A percentile compares a stretch with the other conserved stretches of the same genome.
These are phyloP conservation scores for Lasiurus cinereus DNA, from an alignment of 2,113 vertebrate species.

Conservation along the genomic window DNA sequence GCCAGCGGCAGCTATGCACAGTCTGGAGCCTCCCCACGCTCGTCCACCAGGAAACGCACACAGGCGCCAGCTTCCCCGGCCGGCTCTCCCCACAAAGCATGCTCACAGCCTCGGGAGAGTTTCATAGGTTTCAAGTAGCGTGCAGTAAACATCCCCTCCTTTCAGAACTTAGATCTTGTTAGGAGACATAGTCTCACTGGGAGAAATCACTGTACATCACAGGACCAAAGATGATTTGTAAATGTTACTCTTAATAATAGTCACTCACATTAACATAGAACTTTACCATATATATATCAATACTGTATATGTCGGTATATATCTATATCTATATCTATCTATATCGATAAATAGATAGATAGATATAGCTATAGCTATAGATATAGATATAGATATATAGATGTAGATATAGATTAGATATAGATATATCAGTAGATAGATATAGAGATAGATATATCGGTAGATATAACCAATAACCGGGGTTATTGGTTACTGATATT, in stretches of 20 bases:
- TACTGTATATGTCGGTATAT: no score
- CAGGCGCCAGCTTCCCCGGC: background rate
- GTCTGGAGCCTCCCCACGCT: background rate
- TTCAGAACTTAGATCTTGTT: background rate
- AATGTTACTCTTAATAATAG: background rate
- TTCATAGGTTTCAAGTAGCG: background rate
- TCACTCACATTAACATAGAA: background rate
- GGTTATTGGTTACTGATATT: fast-evolving
- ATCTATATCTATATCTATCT: background rate
- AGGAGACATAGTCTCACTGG: background rate
- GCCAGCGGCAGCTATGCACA: background rate
- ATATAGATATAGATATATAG: no score
- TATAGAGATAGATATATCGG: no score
- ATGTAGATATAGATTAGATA: no score
- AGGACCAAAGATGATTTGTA: background rate
- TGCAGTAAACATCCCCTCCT: background rate
- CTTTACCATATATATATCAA: no score
- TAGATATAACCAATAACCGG: no score
- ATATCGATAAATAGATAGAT: no score
- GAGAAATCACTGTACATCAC: background rate
- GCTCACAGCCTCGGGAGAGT: background rate
- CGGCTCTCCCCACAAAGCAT: background rate
- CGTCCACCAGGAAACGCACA: background rate
- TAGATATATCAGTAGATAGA: no score
- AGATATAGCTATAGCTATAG: no score